phyloP scores from a whole-genome alignment of 2,888 invertebrate species.

The Harpalus rubripes region DNA sequence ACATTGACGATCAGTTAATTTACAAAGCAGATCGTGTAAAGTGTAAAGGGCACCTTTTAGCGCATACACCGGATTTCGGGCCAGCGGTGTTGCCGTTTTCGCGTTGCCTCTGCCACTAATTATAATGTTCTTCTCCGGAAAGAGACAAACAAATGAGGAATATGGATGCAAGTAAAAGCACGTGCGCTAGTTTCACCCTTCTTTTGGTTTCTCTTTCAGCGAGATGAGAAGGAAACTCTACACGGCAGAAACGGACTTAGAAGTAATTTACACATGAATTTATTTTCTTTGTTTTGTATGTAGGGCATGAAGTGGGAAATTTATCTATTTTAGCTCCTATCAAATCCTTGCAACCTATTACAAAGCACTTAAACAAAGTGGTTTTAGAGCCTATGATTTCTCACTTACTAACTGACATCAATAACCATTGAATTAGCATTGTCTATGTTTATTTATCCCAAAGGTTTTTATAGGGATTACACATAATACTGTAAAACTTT shows the following conservation, averaged over 20 bases:
- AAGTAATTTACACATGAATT: background rate
- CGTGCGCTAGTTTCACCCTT: slow-evolving; percentile 12
- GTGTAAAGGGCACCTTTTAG: slow-evolving; percentile 26
- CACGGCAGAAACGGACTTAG: background rate
- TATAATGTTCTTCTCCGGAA: slow-evolving; percentile 28
- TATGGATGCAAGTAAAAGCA: slow-evolving; percentile 31
- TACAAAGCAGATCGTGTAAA: slow-evolving; percentile 52
- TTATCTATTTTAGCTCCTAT: no score
- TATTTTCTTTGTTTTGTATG: background rate
- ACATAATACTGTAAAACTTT: no score
- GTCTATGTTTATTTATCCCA: no score
- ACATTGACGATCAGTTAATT: slow-evolving; percentile 60
- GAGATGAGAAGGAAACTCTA: background rate
- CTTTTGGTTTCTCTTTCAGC: slow-evolving; percentile 7
- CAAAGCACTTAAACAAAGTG: no score
- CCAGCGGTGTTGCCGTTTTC: background rate
- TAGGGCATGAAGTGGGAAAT: no score
- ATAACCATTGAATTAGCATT: no score
- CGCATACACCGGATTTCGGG: background rate
- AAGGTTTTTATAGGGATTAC: no score
- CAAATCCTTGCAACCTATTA: no score
- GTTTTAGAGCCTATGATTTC: no score
- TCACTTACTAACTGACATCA: no score
- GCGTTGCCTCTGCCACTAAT: slow-evolving; percentile 3
- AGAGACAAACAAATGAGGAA: slow-evolving; percentile 46